phyloP scores from a whole-genome alignment of 2,888 invertebrate genomes.

The Dynastes grantii region DNA sequence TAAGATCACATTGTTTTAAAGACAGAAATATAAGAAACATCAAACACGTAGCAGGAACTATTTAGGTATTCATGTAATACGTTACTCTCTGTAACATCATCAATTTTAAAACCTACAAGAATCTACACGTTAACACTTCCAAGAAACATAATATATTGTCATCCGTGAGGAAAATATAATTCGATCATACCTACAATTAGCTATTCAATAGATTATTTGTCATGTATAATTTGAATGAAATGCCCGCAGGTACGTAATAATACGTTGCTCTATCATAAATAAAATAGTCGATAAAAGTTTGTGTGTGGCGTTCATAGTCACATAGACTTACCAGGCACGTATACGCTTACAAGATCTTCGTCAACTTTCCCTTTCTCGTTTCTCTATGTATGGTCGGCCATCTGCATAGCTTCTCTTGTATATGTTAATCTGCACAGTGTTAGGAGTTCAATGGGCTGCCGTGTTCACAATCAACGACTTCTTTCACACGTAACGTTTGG shows the following conservation, averaged over 20 bases:
- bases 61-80: conserved; percentile 1
- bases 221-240: conserved; percentile 22
- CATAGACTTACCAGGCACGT: conserved; percentile 5
- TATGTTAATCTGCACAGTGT: conserved; percentile 61
- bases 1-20: too few species aligned
- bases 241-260: conserved; percentile 37
- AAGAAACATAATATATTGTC: conserved; percentile 25
- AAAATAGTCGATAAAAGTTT: conserved; percentile 44
- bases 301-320: conserved; percentile 33
- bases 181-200: conserved; percentile 38
- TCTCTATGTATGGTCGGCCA: conserved; percentile 42
- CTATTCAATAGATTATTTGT: conserved; percentile 44
- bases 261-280: conserved; percentile 37
- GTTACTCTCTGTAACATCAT: conserved; percentile 11
- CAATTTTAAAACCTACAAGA: conserved; percentile 21
- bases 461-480: conserved; percentile 61
- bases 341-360: conserved; percentile 40
- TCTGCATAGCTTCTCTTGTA: conserved; percentile 48
- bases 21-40: too few species aligned
- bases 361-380: conserved; percentile 46
- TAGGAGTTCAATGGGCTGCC: conserved; percentile 60
- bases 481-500: conserved; percentile 58
- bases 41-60: too few species aligned
- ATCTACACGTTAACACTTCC: conserved; percentile 27
- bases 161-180: conserved; percentile 39